phyloP scores from a whole-genome alignment of 2,888 invertebrate genomes.

The Spodoptera picta region DNA sequence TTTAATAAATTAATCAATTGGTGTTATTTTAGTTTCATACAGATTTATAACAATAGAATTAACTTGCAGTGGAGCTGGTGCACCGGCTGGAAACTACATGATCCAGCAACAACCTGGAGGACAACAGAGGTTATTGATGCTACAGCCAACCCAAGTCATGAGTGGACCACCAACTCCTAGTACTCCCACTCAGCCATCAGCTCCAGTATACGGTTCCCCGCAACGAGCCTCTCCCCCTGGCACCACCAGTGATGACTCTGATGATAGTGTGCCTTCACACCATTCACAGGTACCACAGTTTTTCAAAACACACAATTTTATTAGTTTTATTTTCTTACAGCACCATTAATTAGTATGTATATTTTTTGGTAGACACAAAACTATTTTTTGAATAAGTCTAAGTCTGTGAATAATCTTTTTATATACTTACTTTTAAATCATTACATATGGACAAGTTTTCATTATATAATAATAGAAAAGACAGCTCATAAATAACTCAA shows the following conservation, averaged over 20 bases:
- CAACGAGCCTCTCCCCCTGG: slow-evolving; percentile 91
- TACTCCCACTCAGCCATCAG: slow-evolving; percentile 78
- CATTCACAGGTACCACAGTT: slow-evolving; percentile 80
- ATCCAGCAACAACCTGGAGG: slow-evolving; percentile 89
- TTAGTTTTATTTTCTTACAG: background rate
- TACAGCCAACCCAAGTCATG: slow-evolving; percentile 87
- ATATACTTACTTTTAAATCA: too few species aligned
- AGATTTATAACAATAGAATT: slow-evolving; percentile 20
- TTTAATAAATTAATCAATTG: slow-evolving; percentile 14
- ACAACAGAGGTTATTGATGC: slow-evolving; percentile 86
- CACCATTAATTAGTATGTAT: background rate
- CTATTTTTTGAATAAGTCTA: too few species aligned
- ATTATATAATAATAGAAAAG: too few species aligned
- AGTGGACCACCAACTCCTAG: slow-evolving; percentile 83
- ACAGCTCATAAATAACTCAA: too few species aligned
- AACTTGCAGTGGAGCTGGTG: slow-evolving; percentile 80
- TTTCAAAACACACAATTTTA: too few species aligned
- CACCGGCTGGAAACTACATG: slow-evolving; percentile 89
- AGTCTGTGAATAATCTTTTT: too few species aligned
- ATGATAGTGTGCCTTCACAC: slow-evolving; percentile 93
- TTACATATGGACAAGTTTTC: too few species aligned
- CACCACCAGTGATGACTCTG: slow-evolving; percentile 95
- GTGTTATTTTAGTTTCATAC: background rate
- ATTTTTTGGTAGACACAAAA: background rate
- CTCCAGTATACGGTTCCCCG: slow-evolving; percentile 87